These are phyloP conservation scores for Chionoecetes opilio DNA, from an alignment of 1,140 invertebrate genomes.

Conservation along the genomic window DNA sequence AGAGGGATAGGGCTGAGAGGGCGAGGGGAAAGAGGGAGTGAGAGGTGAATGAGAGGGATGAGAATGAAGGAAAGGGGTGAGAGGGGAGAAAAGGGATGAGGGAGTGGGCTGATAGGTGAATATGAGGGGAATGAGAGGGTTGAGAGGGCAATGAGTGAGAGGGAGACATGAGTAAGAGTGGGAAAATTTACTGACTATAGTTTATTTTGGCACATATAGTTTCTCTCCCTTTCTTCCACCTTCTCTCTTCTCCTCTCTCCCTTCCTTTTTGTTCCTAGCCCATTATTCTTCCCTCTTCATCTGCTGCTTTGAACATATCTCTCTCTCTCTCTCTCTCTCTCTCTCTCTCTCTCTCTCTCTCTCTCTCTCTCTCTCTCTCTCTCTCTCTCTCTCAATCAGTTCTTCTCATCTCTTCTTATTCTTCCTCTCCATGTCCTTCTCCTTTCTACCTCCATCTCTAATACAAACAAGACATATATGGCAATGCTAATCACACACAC, in stretches of 20 bases:
- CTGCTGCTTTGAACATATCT: not conserved
- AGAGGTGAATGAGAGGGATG: not conserved
- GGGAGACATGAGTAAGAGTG: not conserved
- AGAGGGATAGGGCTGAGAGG: not conserved
- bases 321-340: not conserved
- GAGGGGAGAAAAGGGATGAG: too few species aligned
- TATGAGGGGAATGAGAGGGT: too few species aligned
- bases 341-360: not conserved
- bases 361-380: slow-evolving; percentile 12
- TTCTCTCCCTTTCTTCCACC: not conserved
- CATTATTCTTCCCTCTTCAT: not conserved
- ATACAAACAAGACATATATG: not conserved
- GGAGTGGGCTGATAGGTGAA: too few species aligned
- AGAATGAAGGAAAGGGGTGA: too few species aligned
- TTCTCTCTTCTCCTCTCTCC: not conserved
- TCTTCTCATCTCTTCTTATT: not conserved
- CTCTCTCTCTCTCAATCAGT: not conserved
- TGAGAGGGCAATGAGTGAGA: too few species aligned
- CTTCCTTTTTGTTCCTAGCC: not conserved
- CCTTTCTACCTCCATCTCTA: not conserved
- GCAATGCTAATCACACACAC: too few species aligned
- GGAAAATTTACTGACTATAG: not conserved
- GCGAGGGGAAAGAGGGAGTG: not conserved
- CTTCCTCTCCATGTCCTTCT: not conserved
- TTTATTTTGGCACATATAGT: not conserved